Conservation (phyloP, 2,797 vertebrate species). For the Gadopsis marmoratus region DNA sequence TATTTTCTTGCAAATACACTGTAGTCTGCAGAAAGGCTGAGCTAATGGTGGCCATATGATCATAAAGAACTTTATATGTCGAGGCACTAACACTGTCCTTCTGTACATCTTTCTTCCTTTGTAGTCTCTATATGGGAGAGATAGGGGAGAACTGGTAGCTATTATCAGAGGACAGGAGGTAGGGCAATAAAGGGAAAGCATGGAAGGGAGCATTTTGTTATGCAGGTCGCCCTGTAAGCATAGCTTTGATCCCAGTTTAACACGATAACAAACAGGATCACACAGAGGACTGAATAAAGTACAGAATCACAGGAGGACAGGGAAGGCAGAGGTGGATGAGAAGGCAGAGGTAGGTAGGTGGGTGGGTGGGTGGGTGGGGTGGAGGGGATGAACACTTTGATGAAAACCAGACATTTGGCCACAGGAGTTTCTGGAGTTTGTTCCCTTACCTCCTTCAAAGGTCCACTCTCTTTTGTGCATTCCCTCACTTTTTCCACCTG, state of each 20-base stretch:
- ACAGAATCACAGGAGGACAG: constrained; percentile 7
- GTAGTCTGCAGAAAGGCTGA: constrained; percentile 31
- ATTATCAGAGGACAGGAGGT: constrained; percentile 62
- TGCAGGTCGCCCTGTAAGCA: constrained; percentile 35
- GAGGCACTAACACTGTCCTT: constrained; percentile 37
- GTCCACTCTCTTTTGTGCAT: not conserved
- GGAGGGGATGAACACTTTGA: constrained; percentile 33
- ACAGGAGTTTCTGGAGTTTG: constrained; percentile 20
- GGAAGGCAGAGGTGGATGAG: constrained; percentile 17
- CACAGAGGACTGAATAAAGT: constrained; percentile 14
- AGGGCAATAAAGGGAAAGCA: constrained; percentile 9
- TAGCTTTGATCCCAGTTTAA: constrained; percentile 64
- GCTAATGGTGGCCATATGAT: constrained; percentile 49
- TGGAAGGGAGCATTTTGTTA: constrained; percentile 40
- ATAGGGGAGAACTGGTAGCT: constrained; percentile 55
- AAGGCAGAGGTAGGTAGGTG: constrained; percentile 7
- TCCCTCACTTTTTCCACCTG: constrained; percentile 4
- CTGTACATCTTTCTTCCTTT: constrained; percentile 43
- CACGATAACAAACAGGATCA: constrained; percentile 48
- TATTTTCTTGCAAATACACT: constrained; percentile 41
- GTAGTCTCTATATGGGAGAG: constrained; percentile 18
- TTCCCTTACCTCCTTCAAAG: constrained; percentile 2
- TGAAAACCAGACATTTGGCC: constrained; percentile 65
- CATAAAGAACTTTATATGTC: constrained; percentile 41
- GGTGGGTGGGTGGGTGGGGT: not conserved